These are phyloP conservation scores for Timema podura DNA, from an alignment of 2,888 invertebrate species.

Conservation along the genomic window DNA sequence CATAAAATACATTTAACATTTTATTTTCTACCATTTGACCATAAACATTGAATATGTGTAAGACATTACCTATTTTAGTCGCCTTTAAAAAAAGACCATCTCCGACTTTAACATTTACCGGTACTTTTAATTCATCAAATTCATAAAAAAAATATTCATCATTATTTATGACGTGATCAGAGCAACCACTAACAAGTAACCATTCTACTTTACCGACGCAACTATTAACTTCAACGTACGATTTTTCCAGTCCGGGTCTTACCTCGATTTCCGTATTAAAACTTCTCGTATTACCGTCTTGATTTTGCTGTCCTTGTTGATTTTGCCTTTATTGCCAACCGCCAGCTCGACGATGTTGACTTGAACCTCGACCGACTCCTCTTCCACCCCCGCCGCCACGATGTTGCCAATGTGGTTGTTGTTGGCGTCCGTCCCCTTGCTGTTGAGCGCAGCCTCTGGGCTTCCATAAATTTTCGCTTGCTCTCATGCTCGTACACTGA, in stretches of 20 bases:
- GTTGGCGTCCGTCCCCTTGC: neutral
- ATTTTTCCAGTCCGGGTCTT: neutral
- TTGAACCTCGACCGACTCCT: neutral
- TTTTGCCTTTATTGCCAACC: neutral
- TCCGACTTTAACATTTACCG: neutral
- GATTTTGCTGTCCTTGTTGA: neutral
- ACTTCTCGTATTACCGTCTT: neutral
- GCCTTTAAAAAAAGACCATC: neutral
- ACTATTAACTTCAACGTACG: neutral
- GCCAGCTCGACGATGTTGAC: constrained; percentile 2
- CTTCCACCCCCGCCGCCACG: neutral
- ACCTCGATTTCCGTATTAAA: neutral
- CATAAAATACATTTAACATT: constrained; percentile 2
- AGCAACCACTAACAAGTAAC: neutral
- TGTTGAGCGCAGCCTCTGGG: neutral
- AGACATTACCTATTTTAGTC: neutral
- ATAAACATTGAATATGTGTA: neutral
- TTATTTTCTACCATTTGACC: neutral
- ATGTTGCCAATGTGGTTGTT: too few relatives aligned
- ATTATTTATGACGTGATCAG: constrained; percentile 3
- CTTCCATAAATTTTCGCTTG: neutral
- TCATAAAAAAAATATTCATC: neutral
- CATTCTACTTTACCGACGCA: neutral
- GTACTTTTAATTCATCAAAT: neutral
- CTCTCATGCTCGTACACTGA: neutral